Evolutionary conservation across 2,797 vertebrate genomes (phyloP).

Genomic region (Glyptemys insculpta): DNA sequence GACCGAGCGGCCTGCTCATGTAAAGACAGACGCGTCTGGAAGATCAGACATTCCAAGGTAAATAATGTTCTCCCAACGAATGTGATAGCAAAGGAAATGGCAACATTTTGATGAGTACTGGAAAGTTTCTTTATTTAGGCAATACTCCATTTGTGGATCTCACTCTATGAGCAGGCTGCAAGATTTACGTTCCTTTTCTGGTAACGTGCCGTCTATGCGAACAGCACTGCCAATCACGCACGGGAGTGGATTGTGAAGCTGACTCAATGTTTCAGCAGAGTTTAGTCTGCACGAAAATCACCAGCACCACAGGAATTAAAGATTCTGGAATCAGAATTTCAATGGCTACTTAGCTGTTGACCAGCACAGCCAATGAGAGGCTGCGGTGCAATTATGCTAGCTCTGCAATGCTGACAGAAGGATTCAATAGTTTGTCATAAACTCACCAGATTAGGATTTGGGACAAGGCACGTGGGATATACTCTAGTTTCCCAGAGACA

Average conservation of each 20-base stretch:
- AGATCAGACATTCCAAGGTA: not conserved
- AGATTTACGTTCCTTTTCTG: not conserved
- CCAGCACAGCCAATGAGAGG: not conserved
- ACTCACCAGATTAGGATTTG: not conserved
- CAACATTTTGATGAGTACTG: not conserved
- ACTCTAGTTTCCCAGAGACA: not conserved
- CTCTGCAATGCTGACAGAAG: not conserved
- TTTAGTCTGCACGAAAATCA: not conserved
- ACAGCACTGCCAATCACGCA: not conserved
- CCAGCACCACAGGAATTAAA: not conserved
- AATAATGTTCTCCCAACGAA: slow-evolving; percentile 39
- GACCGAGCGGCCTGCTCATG: not conserved
- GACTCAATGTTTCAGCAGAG: not conserved
- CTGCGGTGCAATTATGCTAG: not conserved
- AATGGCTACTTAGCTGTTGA: not conserved
- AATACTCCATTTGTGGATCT: not conserved
- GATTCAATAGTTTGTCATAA: not conserved
- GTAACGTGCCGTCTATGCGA: not conserved
- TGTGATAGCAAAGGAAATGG: not conserved
- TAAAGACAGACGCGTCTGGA: not conserved
- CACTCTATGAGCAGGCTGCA: not conserved
- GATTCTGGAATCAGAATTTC: not conserved
- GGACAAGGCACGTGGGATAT: not conserved
- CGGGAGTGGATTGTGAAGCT: not conserved
- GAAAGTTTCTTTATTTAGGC: rapidly evolving